A percentile compares a stretch with the other conserved stretches of the same genome.
phyloP scores from a whole-genome alignment of 1,140 invertebrate genomes.

The Daktulosphaira vitifoliae region DNA sequence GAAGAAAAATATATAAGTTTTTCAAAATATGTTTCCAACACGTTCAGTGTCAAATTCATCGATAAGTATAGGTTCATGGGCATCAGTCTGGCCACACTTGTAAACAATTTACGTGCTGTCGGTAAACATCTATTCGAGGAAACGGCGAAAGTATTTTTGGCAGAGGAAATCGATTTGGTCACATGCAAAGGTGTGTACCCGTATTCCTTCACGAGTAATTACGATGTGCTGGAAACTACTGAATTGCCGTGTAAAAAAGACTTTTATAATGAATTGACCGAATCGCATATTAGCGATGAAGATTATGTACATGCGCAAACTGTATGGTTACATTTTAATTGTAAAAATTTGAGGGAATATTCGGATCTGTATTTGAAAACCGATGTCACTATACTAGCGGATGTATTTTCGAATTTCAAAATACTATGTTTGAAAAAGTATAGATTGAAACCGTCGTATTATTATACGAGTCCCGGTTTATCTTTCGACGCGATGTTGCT shows the following conservation, averaged over 20 bases:
- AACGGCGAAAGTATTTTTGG: neutral
- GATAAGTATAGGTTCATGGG: no score
- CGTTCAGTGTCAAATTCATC: no score
- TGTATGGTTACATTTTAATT: neutral
- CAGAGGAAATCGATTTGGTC: slow-evolving; percentile 29
- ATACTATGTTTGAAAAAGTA: neutral
- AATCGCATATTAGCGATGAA: slow-evolving; percentile 39
- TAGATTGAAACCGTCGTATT: neutral
- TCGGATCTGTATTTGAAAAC: neutral
- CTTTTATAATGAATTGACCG: slow-evolving; percentile 43
- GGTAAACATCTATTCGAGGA: no score
- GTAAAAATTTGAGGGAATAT: neutral
- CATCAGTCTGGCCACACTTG: neutral
- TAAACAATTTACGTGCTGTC: no score
- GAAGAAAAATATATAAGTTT: no score
- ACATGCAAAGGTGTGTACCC: slow-evolving; percentile 39
- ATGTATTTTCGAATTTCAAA: neutral
- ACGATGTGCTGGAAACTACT: slow-evolving; percentile 39
- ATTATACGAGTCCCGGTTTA: neutral
- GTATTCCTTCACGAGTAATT: slow-evolving; percentile 39
- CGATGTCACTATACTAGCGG: neutral
- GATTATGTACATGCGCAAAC: slow-evolving; percentile 43
- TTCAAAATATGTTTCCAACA: no score
- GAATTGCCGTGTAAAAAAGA: slow-evolving; percentile 40
- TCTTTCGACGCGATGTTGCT: neutral